Conservation (phyloP, 1,140 invertebrate genomes). For the Pentalonia nigronervosa region DNA sequence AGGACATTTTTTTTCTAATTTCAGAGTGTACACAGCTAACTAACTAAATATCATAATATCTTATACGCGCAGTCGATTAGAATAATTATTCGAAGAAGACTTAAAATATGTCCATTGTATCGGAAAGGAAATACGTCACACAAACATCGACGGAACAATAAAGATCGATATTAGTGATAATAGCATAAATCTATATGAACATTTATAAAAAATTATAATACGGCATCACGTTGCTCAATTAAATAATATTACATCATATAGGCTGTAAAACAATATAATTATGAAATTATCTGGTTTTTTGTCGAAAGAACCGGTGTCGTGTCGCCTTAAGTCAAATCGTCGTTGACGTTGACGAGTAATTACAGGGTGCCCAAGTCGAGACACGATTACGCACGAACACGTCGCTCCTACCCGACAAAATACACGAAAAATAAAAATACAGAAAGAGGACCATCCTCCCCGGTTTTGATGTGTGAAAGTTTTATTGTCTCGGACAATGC, state of each 20-base stretch:
- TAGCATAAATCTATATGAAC: background rate
- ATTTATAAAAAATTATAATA: background rate
- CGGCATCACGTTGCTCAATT: background rate
- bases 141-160: background rate
- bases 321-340: background rate
- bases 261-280: background rate
- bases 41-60: background rate
- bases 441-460: background rate
- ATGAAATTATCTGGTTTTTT: slow-evolving; percentile 18
- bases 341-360: slow-evolving; percentile 8
- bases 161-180: background rate
- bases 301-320: background rate
- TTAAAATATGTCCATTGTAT: background rate
- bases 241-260: background rate
- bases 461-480: background rate
- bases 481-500: background rate
- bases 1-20: background rate
- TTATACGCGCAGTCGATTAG: background rate
- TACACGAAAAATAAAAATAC: background rate
- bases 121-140: background rate
- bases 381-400: background rate
- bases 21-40: background rate
- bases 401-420: background rate
- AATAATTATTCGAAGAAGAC: background rate
- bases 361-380: slow-evolving; percentile 25